phyloP scores from a whole-genome alignment of 2,888 invertebrate species.

The Macrophya annulata region DNA sequence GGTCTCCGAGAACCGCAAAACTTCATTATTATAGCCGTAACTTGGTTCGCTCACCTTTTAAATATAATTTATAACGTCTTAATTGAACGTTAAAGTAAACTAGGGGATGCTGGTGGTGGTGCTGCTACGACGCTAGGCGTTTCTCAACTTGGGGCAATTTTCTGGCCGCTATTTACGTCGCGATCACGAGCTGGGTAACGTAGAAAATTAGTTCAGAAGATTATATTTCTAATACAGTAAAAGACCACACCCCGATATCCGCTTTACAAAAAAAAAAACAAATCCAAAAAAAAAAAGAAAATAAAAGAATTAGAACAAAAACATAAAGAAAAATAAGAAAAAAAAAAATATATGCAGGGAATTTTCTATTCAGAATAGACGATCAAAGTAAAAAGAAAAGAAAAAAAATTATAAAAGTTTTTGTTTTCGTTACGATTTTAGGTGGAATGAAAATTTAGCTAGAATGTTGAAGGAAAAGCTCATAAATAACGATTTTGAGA shows the following conservation, averaged over 20 bases:
- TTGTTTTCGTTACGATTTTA: neutral
- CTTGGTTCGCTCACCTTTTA: conserved; percentile 35
- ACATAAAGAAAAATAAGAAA: neutral
- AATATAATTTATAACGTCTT: conserved; percentile 50
- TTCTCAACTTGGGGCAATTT: conserved; percentile 22
- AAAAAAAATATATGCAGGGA: neutral
- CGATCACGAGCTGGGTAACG: conserved; percentile 13
- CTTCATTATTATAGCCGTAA: conserved; percentile 45
- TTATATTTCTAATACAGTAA: conserved; percentile 13
- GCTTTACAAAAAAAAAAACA: neutral
- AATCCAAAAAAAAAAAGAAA: neutral
- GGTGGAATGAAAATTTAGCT: neutral
- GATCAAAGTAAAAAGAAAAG: neutral
- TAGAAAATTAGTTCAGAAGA: conserved; percentile 8
- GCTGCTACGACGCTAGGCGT: neutral
- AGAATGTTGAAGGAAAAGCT: neutral
- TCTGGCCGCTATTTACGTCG: neutral
- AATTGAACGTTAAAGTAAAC: conserved; percentile 49
- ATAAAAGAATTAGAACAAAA: too few relatives aligned
- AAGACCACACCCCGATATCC: neutral
- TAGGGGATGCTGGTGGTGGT: neutral
- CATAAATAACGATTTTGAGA: conserved; percentile 17
- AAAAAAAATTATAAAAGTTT: neutral
- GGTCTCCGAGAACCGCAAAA: conserved; percentile 31
- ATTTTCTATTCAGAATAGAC: neutral